These are phyloP conservation scores for Rhodophaea formosa DNA, from an alignment of 2,888 invertebrate species.

Conservation along the genomic window DNA sequence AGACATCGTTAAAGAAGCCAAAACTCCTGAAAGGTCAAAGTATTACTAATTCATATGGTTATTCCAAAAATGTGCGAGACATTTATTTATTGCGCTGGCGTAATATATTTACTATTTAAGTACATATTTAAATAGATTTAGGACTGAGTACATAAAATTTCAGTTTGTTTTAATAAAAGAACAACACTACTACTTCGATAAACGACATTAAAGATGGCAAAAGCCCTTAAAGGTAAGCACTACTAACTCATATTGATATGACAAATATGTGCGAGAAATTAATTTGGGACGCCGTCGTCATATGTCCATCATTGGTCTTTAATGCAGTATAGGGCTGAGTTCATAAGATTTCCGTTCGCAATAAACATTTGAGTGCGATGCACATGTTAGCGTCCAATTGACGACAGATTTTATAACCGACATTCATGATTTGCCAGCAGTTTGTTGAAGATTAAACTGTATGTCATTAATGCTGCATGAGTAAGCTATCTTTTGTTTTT, in stretches of 20 bases:
- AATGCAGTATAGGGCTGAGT: slow-evolving; percentile 48
- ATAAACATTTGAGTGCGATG: slow-evolving; percentile 57
- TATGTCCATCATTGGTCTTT: slow-evolving; percentile 65
- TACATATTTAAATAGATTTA: too few species aligned
- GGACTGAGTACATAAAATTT: too few species aligned
- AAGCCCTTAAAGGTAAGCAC: not conserved
- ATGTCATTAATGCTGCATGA: slow-evolving; percentile 27
- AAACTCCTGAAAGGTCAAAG: too few species aligned
- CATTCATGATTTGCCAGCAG: slow-evolving; percentile 46
- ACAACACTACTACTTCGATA: not conserved
- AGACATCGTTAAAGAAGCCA: too few species aligned
- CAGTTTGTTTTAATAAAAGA: too few species aligned
- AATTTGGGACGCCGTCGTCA: slow-evolving; percentile 54
- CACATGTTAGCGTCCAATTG: slow-evolving; percentile 46
- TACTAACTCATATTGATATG: not conserved
- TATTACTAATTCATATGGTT: too few species aligned
- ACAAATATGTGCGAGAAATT: slow-evolving; percentile 33
- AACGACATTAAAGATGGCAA: not conserved
- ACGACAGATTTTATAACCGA: slow-evolving; percentile 62
- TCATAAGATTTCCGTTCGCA: slow-evolving; percentile 68
- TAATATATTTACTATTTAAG: too few species aligned
- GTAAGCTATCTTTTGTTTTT: slow-evolving; percentile 20
- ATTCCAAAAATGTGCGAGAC: too few species aligned
- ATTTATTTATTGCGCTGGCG: too few species aligned
- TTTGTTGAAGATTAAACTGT: slow-evolving; percentile 35